Conservation (phyloP, 2,797 vertebrate genomes). For the Dallia pectoralis region DNA sequence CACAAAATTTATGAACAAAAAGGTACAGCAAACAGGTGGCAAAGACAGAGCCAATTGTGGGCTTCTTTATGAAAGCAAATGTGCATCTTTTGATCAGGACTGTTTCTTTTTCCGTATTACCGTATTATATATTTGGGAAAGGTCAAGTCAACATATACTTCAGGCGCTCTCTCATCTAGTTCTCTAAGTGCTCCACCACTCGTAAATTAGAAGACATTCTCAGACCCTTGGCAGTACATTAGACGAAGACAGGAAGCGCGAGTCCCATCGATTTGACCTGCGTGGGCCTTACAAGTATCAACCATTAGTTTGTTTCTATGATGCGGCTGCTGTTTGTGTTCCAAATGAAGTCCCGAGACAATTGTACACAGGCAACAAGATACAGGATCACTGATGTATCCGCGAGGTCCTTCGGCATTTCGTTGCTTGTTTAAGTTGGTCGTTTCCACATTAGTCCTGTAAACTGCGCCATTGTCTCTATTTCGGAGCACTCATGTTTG, state of each 20-base stretch:
- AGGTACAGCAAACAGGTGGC: background rate
- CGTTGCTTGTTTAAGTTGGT: background rate
- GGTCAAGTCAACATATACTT: conserved; percentile 59
- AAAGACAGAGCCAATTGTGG: conserved; percentile 13
- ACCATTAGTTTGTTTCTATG: conserved; percentile 66
- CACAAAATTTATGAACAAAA: background rate
- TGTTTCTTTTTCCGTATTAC: conserved; percentile 24
- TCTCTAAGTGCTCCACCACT: conserved; percentile 65
- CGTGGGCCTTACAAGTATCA: conserved; percentile 69
- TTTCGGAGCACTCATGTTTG: conserved; percentile 36
- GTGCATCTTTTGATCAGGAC: background rate
- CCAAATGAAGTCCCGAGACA: conserved; percentile 67
- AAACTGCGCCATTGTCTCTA: conserved; percentile 23
- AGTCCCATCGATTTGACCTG: conserved; percentile 75
- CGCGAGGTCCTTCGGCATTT: conserved; percentile 61
- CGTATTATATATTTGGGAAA: conserved; percentile 38
- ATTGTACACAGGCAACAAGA: conserved; percentile 52
- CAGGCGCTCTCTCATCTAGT: conserved; percentile 48
- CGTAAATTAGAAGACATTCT: conserved; percentile 70
- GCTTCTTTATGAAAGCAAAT: conserved; percentile 9
- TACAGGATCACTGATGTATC: conserved; percentile 49
- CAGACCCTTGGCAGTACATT: conserved; percentile 73
- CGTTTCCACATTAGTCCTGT: conserved; percentile 5
- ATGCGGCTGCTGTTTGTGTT: conserved; percentile 64
- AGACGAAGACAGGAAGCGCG: conserved; percentile 64